These are phyloP conservation scores for Acanthococcus lagerstroemiae DNA, from an alignment of 2,888 invertebrate genomes.

Conservation along the genomic window DNA sequence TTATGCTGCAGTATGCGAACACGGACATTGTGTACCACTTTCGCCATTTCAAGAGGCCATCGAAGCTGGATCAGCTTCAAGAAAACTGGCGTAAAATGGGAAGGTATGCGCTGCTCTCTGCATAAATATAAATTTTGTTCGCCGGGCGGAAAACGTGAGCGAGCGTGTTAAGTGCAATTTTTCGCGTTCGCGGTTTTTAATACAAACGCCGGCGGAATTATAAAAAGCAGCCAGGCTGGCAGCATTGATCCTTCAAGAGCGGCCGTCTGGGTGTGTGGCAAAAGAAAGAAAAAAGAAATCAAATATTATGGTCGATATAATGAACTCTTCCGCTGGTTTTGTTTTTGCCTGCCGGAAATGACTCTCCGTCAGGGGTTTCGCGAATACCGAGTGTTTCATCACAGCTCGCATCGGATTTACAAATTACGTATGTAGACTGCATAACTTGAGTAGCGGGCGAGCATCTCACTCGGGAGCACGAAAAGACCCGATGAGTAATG, in stretches of 20 bases:
- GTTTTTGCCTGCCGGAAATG: background rate
- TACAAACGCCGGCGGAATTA: slow-evolving; percentile 11
- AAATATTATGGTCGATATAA: background rate
- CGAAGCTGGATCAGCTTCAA: slow-evolving; percentile 40
- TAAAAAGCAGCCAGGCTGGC: too few relatives aligned
- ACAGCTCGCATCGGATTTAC: too few relatives aligned
- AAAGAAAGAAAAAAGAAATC: background rate
- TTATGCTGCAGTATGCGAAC: slow-evolving; percentile 14
- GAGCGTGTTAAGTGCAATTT: background rate
- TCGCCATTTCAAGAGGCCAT: slow-evolving; percentile 38
- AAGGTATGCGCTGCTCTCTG: slow-evolving; percentile 36
- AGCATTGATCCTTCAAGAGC: too few relatives aligned
- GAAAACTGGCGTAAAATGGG: slow-evolving; percentile 40
- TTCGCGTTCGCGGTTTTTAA: background rate
- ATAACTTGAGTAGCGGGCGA: too few relatives aligned
- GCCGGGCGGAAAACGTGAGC: slow-evolving; percentile 8
- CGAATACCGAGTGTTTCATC: too few relatives aligned
- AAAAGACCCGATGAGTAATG: too few relatives aligned
- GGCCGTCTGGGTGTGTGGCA: too few relatives aligned
- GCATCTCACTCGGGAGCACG: too few relatives aligned
- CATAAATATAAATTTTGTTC: slow-evolving; percentile 12
- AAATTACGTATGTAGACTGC: too few relatives aligned
- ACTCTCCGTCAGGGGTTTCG: too few relatives aligned
- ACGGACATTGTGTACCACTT: slow-evolving; percentile 22
- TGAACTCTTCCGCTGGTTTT: background rate